Conservation (phyloP, 2,888 invertebrate species). For the Podabrus alpinus region DNA sequence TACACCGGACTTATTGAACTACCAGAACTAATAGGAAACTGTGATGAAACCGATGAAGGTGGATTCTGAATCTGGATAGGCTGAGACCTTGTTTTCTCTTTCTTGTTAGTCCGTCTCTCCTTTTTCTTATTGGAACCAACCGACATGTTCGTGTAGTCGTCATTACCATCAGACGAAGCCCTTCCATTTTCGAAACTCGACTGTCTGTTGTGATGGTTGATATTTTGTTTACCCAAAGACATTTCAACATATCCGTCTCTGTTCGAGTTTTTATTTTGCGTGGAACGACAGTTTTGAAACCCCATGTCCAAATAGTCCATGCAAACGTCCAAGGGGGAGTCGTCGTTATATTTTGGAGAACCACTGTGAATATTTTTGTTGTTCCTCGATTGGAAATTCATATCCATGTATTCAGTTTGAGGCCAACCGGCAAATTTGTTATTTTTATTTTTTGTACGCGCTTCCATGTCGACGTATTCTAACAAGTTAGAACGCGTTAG, state of each 20-base stretch:
- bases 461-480: conserved; percentile 54
- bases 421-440: conserved; percentile 6
- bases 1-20: conserved; percentile 37
- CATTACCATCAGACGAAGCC: conserved; percentile 39
- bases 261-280: conserved; percentile 40
- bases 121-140: conserved; percentile 47
- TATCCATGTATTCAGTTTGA: conserved; percentile 52
- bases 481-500: conserved; percentile 45
- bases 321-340: conserved; percentile 31
- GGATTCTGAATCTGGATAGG: conserved; percentile 65
- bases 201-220: conserved; percentile 35
- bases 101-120: conserved; percentile 44
- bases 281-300: conserved; percentile 10
- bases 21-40: conserved; percentile 30
- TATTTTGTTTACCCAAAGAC: conserved; percentile 57
- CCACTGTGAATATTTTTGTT: conserved; percentile 14
- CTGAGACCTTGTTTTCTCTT: conserved; percentile 61
- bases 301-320: conserved; percentile 39
- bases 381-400: conserved; percentile 53
- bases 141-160: conserved; percentile 63
- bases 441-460: conserved; percentile 44
- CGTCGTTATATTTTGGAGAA: conserved; percentile 34
- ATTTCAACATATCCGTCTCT: conserved; percentile 71
- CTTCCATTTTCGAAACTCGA: conserved; percentile 47
- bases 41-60: conserved; percentile 42